Evolutionary conservation across 2,113 vertebrate species (phyloP), one percentile per base, ranked within the genome.

Genomic region (Atherinomorus stipes): DNA sequence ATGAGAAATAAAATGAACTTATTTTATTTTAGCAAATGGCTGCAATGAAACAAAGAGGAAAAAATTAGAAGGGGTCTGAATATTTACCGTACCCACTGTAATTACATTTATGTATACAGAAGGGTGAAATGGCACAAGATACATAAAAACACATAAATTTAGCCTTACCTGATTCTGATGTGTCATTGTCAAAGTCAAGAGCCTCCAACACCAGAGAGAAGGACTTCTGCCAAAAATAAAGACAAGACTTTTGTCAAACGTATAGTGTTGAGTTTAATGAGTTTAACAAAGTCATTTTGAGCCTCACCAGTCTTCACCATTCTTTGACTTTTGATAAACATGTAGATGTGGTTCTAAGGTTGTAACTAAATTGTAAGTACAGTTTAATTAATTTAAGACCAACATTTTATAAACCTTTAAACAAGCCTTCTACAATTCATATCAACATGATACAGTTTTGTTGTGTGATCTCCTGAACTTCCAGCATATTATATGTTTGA

Each of bases 181-280:
- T 91, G 64, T 89, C 81, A 56, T 94, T 94, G 83, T 92, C 92
- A 10, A 86, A 79, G 67, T 93, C 92, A 83, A 94, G 52, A 49
- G 90, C 93, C 54, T 94, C 93, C 78, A 95, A 85, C 68, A 95
- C 93, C 88, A 95, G 71, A 23, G 94, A 95, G 71, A 94, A 94
- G 1, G 93, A 94, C 78, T 92, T 94, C 95, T 94, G 88, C 51
- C 56, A 6, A 38, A 23, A 61, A 34, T 34, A 62, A 23, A 58
- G 49, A 12, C 4, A 47, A 47, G 7, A 47, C 44, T 15, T n/a
- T 13, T 18, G 44, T 47, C 44, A 47, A 47, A 47, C 2, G 11
- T 34, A 22, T 5, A 50, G 2, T 40, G 10, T 10, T 34, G 4
- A 26, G 7, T 28, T n/a, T 0, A 34, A 10, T 22, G 10, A 23